phyloP scores from a whole-genome alignment of 2,113 vertebrate species.

The Alligator mississippiensis region DNA sequence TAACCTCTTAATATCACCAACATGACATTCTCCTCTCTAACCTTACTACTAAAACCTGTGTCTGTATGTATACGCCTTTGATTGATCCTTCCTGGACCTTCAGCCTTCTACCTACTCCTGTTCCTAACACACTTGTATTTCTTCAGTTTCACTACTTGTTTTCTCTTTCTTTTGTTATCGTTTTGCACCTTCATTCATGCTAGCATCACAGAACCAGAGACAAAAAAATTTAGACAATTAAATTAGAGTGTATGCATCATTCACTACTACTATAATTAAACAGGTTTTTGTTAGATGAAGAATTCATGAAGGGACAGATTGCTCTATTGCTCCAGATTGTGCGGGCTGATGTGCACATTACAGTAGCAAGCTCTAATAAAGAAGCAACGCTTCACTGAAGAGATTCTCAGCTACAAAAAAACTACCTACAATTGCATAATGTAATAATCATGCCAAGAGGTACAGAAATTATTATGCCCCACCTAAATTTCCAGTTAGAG shows the following conservation, averaged over 20 bases:
- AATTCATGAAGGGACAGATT: not conserved
- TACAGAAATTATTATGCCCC: not conserved
- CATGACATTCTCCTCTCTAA: no score
- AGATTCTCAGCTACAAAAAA: not conserved
- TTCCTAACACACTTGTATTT: not conserved
- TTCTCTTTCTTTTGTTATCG: not conserved
- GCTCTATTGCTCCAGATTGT: not conserved
- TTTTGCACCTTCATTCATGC: not conserved
- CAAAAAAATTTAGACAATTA: conserved; percentile 1
- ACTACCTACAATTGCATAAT: conserved; percentile 11
- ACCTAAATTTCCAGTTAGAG: not conserved
- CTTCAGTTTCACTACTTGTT: not conserved
- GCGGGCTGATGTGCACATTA: not conserved
- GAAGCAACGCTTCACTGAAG: not conserved
- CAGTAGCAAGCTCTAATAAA: not conserved
- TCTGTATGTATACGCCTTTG: no score
- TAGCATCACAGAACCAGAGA: not conserved
- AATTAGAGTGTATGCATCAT: not conserved
- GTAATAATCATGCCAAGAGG: not conserved
- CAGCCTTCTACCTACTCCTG: not conserved
- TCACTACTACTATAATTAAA: not conserved
- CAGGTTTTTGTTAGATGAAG: not conserved
- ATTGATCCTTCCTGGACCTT: not conserved
- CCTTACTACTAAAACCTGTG: no score
- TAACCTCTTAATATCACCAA: no score